Percentiles rank a stretch among this genome's conserved stretches.
Conservation (phyloP, 2,888 invertebrate genomes). For the Synanthedon andrenaeformis region DNA sequence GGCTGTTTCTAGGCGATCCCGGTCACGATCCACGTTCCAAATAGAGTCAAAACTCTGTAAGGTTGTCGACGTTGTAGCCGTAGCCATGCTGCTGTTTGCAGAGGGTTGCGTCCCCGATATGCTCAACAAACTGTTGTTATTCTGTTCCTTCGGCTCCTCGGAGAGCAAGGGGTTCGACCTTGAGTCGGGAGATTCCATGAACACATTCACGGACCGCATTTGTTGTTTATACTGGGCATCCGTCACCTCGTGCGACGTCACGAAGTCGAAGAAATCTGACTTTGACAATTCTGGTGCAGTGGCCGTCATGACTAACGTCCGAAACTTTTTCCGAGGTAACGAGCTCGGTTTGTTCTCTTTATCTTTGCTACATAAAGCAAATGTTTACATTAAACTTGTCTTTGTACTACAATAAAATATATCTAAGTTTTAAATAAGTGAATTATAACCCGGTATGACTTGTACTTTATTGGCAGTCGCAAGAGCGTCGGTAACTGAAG, state of each 20-base stretch:
- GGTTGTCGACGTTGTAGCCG: constrained; percentile 54
- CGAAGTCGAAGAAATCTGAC: constrained; percentile 91
- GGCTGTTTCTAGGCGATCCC: constrained; percentile 78
- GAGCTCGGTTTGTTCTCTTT: constrained; percentile 35
- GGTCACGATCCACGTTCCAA: constrained; percentile 79
- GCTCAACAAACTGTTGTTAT: constrained; percentile 72
- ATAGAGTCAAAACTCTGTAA: constrained; percentile 71
- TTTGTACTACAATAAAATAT: constrained; percentile 64
- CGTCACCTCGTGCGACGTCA: constrained; percentile 82
- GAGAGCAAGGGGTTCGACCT: constrained; percentile 61
- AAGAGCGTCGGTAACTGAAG: constrained; percentile 67
- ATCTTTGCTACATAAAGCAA: constrained; percentile 38
- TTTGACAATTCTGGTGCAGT: constrained; percentile 87
- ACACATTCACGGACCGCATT: constrained; percentile 77
- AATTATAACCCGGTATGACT: constrained; percentile 62
- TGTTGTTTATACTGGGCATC: constrained; percentile 78
- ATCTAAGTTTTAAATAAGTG: constrained; percentile 56
- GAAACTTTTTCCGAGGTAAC: constrained; percentile 47
- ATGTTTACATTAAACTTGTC: constrained; percentile 23
- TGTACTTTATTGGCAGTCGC: constrained; percentile 69
- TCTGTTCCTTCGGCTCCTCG: constrained; percentile 69
- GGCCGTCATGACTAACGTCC: constrained; percentile 87
- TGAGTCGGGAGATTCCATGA: constrained; percentile 71
- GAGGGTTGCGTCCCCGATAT: constrained; percentile 32
- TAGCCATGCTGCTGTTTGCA: constrained; percentile 34